These are phyloP conservation scores for Pica pica DNA, from an alignment of 2,113 vertebrate species.

Conservation along the genomic window DNA sequence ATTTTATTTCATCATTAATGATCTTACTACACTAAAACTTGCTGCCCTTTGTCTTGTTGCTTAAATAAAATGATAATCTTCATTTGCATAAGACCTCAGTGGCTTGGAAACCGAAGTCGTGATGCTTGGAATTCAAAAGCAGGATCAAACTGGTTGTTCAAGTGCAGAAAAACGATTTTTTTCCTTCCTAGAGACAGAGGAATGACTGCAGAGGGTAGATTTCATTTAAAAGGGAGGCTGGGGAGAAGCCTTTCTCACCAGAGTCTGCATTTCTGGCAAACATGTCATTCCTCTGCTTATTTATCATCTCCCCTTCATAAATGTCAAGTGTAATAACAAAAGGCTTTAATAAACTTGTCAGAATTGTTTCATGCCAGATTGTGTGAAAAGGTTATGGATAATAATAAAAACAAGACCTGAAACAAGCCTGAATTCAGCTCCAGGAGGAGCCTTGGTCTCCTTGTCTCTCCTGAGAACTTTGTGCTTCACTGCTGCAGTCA, in stretches of 20 bases:
- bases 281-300: slow-evolving; percentile 33
- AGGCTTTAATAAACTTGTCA: slow-evolving; percentile 66
- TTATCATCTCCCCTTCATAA: slow-evolving; percentile 55
- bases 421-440: not conserved
- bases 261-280: slow-evolving; percentile 11
- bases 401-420: slow-evolving; percentile 27
- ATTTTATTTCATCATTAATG: not conserved
- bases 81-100: not conserved
- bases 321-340: slow-evolving; percentile 61
- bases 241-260: not conserved
- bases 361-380: slow-evolving; percentile 37
- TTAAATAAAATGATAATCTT: not conserved
- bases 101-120: not conserved
- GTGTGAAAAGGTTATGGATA: slow-evolving; percentile 60
- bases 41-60: not conserved
- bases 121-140: not conserved
- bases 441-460: not conserved
- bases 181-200: not conserved
- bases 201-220: not conserved
- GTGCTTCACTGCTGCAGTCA: not conserved
- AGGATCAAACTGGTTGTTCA: not conserved
- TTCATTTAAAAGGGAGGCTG: not conserved
- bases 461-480: not conserved
- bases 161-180: not conserved
- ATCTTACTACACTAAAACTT: not conserved